Evolutionary conservation across 2,797 vertebrate genomes (phyloP), one percentile per base, ranked within the genome.

Genomic region (Melanotaenia maccullochi): DNA sequence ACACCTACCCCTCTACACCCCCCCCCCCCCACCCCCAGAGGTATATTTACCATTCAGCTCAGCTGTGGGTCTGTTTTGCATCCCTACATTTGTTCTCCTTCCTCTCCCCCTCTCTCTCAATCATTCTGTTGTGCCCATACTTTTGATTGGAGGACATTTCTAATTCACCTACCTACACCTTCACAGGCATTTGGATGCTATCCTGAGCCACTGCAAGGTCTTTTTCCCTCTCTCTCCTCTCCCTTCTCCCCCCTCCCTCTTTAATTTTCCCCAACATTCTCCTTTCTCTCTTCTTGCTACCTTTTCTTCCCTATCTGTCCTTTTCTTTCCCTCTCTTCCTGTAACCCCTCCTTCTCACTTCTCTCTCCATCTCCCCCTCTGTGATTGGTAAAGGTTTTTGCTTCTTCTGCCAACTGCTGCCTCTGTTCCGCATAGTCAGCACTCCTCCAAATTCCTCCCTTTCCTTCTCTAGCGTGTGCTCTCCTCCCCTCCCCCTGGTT

Each of bases 371-470:
- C 63, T 51, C 70, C 40, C 78, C 64, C 63, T 78, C 67, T 68
- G 80, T 70, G 73, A 85, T 89, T 91, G 86, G 85, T 88, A 83
- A 87, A 86, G 73, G 65, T 82, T 90, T 89, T 81, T 70, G 76
- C 73, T 72, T 89, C 92, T 86, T 73, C 83, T 83, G 81, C 90
- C 90, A 92, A 90, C 87, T 87, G 84, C 86, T 75, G 44, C 73
- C 72, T 86, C 81, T 83, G 85, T 91, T 91, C 87, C 83, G 83
- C 90, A 87, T 84, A 88, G 89, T 93, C 92, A 93, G 93, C 91
- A 91, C 82, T 92, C 87, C 87, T 85, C 83, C 75, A 81, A 87
- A 87, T 86, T 85, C 66, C 63, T 85, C 86, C 64, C 68, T 66
- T 73, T 51, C 74, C 64, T 59, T 74, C 67, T 79, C 60, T 64